Evolutionary conservation across 2,113 vertebrate species (phyloP).

Genomic region (Pao palembangensis): DNA sequence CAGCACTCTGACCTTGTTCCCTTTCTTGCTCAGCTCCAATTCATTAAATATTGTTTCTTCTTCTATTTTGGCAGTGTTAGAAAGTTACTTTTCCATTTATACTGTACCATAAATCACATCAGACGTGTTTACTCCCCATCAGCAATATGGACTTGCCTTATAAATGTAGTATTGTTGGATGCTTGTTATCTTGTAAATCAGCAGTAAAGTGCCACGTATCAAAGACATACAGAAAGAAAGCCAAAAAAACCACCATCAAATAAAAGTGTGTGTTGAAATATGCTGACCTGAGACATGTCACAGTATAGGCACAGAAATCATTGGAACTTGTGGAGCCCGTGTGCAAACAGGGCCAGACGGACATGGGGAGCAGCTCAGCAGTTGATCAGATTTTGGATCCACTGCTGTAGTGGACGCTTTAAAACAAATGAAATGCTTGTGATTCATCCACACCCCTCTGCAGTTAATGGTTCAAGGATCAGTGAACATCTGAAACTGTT

Average conservation of each 20-base stretch:
- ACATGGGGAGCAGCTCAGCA: conserved; percentile 31
- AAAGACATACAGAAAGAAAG: conserved; percentile 36
- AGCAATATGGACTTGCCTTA: conserved; percentile 28
- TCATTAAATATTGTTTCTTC: conserved; percentile 45
- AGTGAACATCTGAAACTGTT: conserved; percentile 26
- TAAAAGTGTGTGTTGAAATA: conserved; percentile 41
- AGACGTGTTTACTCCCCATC: conserved; percentile 22
- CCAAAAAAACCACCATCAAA: conserved; percentile 45
- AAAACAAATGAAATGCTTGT: conserved; percentile 40
- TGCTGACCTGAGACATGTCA: conserved; percentile 17
- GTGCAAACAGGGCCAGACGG: conserved; percentile 44
- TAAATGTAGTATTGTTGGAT: conserved; percentile 66
- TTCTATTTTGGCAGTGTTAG: conserved; percentile 26
- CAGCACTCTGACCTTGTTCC: conserved; percentile 26
- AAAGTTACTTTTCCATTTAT: conserved; percentile 57
- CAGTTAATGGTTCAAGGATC: conserved; percentile 38
- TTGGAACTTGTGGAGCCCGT: conserved; percentile 35
- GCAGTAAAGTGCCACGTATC: conserved; percentile 52
- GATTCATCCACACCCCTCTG: conserved; percentile 36
- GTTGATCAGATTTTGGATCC: conserved; percentile 25
- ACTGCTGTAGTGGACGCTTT: conserved; percentile 31
- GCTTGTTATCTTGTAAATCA: conserved; percentile 71
- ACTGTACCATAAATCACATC: conserved; percentile 57
- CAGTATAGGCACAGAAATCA: conserved; percentile 30
- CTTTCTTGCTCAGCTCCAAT: conserved; percentile 51